A percentile compares a stretch with the other conserved stretches of the same genome.
Conservation (phyloP, 1,140 invertebrate species). For the Choristoneura fumiferana region DNA sequence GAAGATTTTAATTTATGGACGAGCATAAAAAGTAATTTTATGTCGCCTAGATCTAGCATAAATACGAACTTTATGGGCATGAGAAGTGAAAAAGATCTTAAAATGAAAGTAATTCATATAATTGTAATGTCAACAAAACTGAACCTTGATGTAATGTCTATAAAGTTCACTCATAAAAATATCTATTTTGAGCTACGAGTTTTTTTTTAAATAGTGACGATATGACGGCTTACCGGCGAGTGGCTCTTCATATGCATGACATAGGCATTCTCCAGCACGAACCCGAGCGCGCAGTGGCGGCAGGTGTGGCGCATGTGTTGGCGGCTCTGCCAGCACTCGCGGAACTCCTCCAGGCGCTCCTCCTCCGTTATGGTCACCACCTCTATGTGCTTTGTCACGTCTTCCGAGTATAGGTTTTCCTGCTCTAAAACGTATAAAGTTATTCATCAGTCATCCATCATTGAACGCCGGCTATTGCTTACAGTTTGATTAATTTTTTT, state of each 20-base stretch:
- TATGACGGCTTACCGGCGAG: conserved; percentile 30
- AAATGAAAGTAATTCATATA: not conserved
- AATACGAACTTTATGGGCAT: too few relatives aligned
- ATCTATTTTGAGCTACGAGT: not conserved
- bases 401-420: conserved; percentile 32
- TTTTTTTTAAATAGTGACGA: too few relatives aligned
- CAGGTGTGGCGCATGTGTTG: conserved; percentile 43
- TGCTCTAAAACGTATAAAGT: not conserved
- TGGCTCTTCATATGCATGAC: conserved; percentile 43
- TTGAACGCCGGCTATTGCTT: too few relatives aligned
- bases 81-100: too few relatives aligned
- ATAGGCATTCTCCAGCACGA: conserved; percentile 41
- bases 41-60: too few relatives aligned
- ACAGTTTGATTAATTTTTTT: too few relatives aligned
- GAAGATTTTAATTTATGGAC: too few relatives aligned
- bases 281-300: conserved; percentile 39
- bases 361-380: conserved; percentile 46
- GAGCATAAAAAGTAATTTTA: too few relatives aligned
- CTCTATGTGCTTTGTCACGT: conserved; percentile 41
- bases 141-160: too few relatives aligned
- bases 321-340: conserved; percentile 26
- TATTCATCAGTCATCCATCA: too few relatives aligned
- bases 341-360: conserved; percentile 32
- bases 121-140: not conserved
- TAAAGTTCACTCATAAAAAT: too few relatives aligned